Conservation (phyloP, 2,888 invertebrate genomes). For the Chouioia cunea region DNA sequence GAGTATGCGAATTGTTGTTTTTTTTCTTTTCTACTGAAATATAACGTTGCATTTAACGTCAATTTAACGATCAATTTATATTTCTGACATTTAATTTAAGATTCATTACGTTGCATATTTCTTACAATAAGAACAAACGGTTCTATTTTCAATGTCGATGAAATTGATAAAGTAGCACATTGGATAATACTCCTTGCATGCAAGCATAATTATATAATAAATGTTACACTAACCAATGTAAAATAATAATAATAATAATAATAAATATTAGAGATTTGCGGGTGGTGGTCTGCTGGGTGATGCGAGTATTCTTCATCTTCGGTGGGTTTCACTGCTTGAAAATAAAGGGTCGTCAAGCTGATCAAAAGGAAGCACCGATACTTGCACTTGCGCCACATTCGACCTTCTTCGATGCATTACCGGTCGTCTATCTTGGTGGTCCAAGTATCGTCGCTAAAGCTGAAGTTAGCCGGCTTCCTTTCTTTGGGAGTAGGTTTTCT, state of each 20-base stretch:
- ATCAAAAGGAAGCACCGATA: conserved; percentile 82
- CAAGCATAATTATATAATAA: not conserved
- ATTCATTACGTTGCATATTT: too few species aligned
- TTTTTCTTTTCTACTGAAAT: too few species aligned
- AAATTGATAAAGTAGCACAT: not conserved
- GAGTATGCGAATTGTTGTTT: too few species aligned
- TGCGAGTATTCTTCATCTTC: conserved; percentile 82
- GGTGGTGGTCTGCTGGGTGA: conserved; percentile 76
- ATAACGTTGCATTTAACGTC: too few species aligned
- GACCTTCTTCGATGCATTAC: conserved; percentile 89
- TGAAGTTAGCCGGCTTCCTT: conserved; percentile 84
- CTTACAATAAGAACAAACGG: too few species aligned
- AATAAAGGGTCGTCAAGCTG: conserved; percentile 78
- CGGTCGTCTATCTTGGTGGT: conserved; percentile 85
- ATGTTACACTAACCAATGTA: conserved; percentile 16
- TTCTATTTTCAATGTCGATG: too few species aligned
- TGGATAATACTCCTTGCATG: not conserved
- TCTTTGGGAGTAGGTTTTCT: conserved; percentile 87
- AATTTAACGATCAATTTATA: too few species aligned
- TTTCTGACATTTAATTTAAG: too few species aligned
- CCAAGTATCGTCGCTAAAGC: conserved; percentile 92
- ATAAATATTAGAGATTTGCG: conserved; percentile 74
- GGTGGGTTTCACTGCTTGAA: conserved; percentile 87
- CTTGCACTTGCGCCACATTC: conserved; percentile 92
- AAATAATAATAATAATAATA: conserved; percentile 29